Base-by-base conservation (phyloP, 1,140 invertebrate genomes). In the Pomacea maculata region DNA sequence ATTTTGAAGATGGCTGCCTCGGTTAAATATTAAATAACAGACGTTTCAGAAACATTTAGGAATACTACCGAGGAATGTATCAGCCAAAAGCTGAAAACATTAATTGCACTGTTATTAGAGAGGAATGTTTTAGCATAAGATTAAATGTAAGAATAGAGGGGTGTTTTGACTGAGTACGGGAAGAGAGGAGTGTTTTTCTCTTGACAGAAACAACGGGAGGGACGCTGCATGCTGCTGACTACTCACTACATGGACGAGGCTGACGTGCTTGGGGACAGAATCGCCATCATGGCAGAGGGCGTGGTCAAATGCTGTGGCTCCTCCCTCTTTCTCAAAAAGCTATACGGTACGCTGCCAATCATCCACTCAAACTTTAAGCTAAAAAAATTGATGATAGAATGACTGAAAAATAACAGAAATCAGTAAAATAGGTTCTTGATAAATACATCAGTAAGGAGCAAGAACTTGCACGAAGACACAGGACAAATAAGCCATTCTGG, bases 241-340 rank as follows among this genome's bases (percentile, higher is more conserved):
- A 61, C 57, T 11, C 57, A 61, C 57, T 61, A 61, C 57, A 61
- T 86, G 88, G 84, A 84, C 91, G 83, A 89, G 85, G 83, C 93
- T 95, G 76, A 97, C 97, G 4, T 96, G 98, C 92, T 99, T 3
- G 97, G 97, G 1, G 96, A 98, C 90, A 93, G 96, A 81, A 96
- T 98, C 81, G 96, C 96, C 78, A 79, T 79, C 78, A 95, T 98
- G 93, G 94, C 96, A 73, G 93, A 95, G 75, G 97, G 97, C 2
- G 91, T 93, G 79, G 90, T 98, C 7, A 94, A 94, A 86, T 97
- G 96, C 88, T 94, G 94, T 90, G 97, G 96, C 25, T 94, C 95
- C 1, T 94, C 96, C 54, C 94, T 97, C 84, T 96, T 96, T 86
- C 92, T 98, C 63, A 98, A 98, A 89, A 95, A 95, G 84, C 93